These are phyloP conservation scores for Haemorhous mexicanus DNA, from an alignment of 2,113 vertebrate species.

Conservation along the genomic window DNA sequence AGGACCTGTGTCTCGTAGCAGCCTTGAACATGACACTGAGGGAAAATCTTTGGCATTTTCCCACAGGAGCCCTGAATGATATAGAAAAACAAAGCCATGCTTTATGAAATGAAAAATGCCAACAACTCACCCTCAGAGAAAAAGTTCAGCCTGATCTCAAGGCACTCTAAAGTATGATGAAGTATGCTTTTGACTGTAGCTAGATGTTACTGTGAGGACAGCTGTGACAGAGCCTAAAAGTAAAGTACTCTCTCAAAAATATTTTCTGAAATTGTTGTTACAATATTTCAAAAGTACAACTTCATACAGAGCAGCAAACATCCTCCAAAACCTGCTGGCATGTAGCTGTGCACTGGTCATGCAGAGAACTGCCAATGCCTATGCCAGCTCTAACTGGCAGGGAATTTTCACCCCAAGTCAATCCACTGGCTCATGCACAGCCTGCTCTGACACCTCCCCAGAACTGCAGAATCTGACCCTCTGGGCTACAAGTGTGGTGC, in stretches of 20 bases:
- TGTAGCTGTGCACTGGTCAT: background rate
- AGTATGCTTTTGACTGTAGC: background rate
- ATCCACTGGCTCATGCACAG: background rate
- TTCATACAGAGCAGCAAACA: background rate
- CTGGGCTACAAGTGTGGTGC: background rate
- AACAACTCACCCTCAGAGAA: background rate
- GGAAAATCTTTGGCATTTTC: background rate
- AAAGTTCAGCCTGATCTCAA: background rate
- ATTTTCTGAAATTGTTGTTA: background rate
- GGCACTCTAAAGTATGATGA: background rate
- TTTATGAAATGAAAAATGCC: background rate
- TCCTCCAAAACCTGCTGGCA: background rate
- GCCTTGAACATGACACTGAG: background rate
- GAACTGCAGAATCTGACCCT: background rate
- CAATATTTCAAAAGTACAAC: background rate
- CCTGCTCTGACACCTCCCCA: background rate
- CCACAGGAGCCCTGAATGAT: background rate
- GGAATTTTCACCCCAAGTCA: rapidly evolving
- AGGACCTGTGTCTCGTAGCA: background rate
- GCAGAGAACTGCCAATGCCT: background rate
- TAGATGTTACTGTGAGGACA: background rate
- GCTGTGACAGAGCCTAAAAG: background rate
- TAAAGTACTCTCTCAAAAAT: background rate
- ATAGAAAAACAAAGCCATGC: background rate
- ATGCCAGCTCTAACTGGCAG: background rate